Evolutionary conservation across 2,113 vertebrate genomes (phyloP).

Genomic region (Mola mola): DNA sequence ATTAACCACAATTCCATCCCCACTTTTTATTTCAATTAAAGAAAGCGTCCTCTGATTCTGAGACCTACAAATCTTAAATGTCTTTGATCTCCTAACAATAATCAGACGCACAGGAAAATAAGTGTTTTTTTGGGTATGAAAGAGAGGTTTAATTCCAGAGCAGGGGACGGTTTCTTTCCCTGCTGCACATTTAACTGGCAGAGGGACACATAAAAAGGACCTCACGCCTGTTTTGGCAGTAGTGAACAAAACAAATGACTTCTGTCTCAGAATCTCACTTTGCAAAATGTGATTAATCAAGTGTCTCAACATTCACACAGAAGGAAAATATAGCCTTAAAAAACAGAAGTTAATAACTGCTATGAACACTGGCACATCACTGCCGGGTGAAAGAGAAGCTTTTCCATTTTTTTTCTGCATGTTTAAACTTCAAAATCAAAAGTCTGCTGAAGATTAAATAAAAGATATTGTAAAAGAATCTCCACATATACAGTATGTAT

Average conservation of each 20-base stretch:
- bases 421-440: conserved; percentile 12
- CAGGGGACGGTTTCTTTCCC: conserved; percentile 49
- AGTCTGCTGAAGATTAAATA: background rate
- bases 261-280: conserved; percentile 43
- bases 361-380: conserved; percentile 24
- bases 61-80: conserved; percentile 61
- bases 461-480: too few species aligned
- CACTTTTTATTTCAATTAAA: conserved; percentile 78
- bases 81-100: conserved; percentile 74
- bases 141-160: conserved; percentile 65
- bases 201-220: conserved; percentile 56
- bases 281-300: conserved; percentile 77
- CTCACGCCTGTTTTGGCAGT: conserved; percentile 57
- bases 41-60: conserved; percentile 67
- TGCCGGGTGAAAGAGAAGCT: conserved; percentile 16
- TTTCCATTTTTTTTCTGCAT: background rate
- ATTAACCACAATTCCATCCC: conserved; percentile 33
- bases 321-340: conserved; percentile 37
- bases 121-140: conserved; percentile 31
- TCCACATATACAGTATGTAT: too few species aligned
- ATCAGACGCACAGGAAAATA: conserved; percentile 63
- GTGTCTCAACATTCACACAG: conserved; percentile 26
- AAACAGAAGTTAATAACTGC: conserved; percentile 42
- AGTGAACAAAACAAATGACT: conserved; percentile 78
- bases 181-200: conserved; percentile 52